phyloP scores from a whole-genome alignment of 2,113 vertebrate genomes.

The Argyrosomus japonicus region DNA sequence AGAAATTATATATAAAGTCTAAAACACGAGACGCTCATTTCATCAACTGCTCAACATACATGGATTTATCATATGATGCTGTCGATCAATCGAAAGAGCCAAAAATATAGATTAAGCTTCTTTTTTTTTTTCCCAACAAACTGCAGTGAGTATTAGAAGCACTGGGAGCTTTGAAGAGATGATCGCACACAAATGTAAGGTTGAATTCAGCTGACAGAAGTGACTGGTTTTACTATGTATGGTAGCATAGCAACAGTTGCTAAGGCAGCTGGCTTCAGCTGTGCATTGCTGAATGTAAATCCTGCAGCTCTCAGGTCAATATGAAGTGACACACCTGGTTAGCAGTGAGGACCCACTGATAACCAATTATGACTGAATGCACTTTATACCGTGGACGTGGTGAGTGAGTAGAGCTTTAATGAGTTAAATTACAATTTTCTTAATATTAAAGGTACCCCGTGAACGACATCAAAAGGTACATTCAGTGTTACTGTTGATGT shows the following conservation, averaged over 20 bases:
- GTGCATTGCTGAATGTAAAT: not conserved
- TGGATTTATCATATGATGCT: constrained; percentile 3
- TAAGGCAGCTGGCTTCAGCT: not conserved
- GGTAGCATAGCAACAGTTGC: constrained; percentile 43
- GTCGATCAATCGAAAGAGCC: not conserved
- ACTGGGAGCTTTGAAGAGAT: not conserved
- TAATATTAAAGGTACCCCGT: not conserved
- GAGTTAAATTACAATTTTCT: not conserved
- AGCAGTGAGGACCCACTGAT: not conserved
- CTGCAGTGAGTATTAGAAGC: not conserved
- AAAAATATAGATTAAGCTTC: no score
- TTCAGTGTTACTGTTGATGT: no score
- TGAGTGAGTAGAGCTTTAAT: not conserved
- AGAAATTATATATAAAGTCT: not conserved
- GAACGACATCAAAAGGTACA: not conserved
- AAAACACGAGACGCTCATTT: not conserved
- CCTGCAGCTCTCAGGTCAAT: not conserved
- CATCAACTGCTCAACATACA: not conserved
- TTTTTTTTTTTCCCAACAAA: no score
- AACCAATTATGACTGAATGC: not conserved
- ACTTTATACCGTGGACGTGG: not conserved
- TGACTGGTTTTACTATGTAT: constrained; percentile 18
- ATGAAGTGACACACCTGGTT: not conserved
- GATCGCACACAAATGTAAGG: not conserved
- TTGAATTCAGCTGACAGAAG: not conserved